These are phyloP conservation scores for Colius striatus DNA, from an alignment of 2,113 vertebrate species.

Conservation along the genomic window DNA sequence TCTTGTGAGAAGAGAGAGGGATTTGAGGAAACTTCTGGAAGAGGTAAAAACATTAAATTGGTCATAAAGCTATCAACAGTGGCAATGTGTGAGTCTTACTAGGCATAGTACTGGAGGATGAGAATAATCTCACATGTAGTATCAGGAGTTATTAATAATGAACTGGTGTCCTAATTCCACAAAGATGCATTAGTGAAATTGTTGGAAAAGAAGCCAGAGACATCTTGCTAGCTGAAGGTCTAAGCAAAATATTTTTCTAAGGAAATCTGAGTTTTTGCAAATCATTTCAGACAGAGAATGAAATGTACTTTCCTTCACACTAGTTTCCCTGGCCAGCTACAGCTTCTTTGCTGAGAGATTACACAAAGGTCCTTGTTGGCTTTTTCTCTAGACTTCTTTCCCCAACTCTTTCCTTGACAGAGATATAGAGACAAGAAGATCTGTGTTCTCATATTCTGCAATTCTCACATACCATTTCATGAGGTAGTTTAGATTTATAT, in stretches of 20 bases:
- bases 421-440: not conserved
- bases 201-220: not conserved
- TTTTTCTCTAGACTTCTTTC: not conserved
- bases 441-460: not conserved
- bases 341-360: not conserved
- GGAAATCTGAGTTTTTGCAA: not conserved
- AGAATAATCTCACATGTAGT: not conserved
- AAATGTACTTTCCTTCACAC: not conserved
- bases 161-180: not conserved
- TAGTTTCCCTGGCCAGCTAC: not conserved
- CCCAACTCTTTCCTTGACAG: not conserved
- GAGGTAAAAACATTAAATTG: not conserved
- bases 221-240: not conserved
- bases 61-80: not conserved
- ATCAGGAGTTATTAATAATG: not conserved
- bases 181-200: not conserved
- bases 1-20: not conserved
- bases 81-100: not conserved
- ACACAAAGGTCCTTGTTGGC: not conserved
- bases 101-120: not conserved
- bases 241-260: not conserved
- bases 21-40: not conserved
- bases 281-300: not conserved
- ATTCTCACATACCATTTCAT: not conserved
- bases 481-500: not conserved